Evolutionary conservation across 2,888 invertebrate genomes (phyloP).

Genomic region (Cheilosia vernalis): DNA sequence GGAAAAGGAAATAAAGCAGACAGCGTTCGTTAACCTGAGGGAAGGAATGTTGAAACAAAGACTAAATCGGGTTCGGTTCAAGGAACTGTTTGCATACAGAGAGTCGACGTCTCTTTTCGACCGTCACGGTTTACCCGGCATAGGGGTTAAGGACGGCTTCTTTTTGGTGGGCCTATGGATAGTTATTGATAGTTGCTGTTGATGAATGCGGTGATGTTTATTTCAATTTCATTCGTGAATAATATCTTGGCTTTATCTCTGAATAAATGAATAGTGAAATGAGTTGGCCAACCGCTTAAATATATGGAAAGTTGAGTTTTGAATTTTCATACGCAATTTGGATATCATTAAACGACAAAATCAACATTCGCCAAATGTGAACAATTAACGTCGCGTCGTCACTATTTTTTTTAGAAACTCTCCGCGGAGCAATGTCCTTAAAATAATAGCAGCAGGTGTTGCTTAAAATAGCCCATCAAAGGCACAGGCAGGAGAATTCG

Average conservation of each 20-base stretch:
- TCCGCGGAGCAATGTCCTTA: constrained; percentile 55
- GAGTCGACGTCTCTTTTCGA: constrained; percentile 13
- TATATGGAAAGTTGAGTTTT: background rate
- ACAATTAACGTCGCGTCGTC: too few relatives aligned
- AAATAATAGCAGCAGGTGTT: constrained; percentile 64
- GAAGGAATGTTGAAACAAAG: constrained; percentile 49
- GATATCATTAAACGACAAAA: background rate
- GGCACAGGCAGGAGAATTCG: background rate
- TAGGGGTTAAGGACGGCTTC: constrained; percentile 5
- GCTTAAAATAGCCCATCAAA: constrained; percentile 59
- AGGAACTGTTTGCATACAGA: constrained; percentile 32
- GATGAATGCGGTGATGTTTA: constrained; percentile 26
- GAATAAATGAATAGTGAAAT: constrained; percentile 24
- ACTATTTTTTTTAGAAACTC: background rate
- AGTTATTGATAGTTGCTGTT: constrained; percentile 1
- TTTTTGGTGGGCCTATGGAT: background rate
- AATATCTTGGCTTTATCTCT: background rate
- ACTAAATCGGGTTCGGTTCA: constrained; percentile 22
- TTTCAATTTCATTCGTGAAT: constrained; percentile 2
- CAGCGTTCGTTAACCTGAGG: constrained; percentile 59
- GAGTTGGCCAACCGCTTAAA: background rate
- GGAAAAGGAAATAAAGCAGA: constrained; percentile 25
- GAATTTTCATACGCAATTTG: background rate
- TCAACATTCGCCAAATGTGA: background rate
- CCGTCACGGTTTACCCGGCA: background rate